Percentiles rank a stretch among this genome's conserved stretches.
Evolutionary conservation across 2,797 vertebrate species (phyloP).

Genomic region (Tarsius wallacei): DNA sequence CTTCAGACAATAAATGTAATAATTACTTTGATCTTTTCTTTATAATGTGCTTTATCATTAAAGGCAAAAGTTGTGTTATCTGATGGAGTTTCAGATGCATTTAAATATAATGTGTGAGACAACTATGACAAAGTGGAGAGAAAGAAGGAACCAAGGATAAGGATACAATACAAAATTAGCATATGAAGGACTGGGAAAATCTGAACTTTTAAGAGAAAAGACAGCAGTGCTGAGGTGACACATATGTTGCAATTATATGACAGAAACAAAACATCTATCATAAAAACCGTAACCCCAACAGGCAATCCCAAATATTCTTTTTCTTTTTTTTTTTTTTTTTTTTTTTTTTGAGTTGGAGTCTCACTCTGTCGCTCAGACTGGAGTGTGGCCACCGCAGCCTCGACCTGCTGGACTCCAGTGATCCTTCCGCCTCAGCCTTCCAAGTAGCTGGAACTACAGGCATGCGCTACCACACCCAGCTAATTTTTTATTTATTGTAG

Average conservation of each 20-base stretch:
- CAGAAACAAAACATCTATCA: background rate
- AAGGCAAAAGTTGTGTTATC: background rate
- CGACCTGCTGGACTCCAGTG: too few relatives aligned
- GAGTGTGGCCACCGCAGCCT: too few relatives aligned
- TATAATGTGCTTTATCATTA: background rate
- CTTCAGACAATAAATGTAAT: background rate
- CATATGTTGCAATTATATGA: background rate
- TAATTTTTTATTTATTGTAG: too few relatives aligned
- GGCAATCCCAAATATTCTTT: background rate
- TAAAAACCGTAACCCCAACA: background rate
- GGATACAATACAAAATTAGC: conserved; percentile 7
- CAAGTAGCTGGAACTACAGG: too few relatives aligned
- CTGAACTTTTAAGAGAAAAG: background rate
- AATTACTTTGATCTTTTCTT: background rate
- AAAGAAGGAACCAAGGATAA: background rate
- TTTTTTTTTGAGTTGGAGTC: too few relatives aligned
- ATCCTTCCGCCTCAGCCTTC: too few relatives aligned
- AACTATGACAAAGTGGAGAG: background rate
- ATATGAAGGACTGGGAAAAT: background rate
- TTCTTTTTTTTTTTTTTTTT: too few relatives aligned
- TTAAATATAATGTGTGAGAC: background rate
- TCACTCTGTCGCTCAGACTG: too few relatives aligned
- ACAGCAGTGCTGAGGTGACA: background rate
- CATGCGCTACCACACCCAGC: too few relatives aligned
- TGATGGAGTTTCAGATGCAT: background rate